Percentiles rank a stretch among this genome's conserved stretches.
Conservation (phyloP, 2,888 invertebrate species). For the Noctua fimbriata region DNA sequence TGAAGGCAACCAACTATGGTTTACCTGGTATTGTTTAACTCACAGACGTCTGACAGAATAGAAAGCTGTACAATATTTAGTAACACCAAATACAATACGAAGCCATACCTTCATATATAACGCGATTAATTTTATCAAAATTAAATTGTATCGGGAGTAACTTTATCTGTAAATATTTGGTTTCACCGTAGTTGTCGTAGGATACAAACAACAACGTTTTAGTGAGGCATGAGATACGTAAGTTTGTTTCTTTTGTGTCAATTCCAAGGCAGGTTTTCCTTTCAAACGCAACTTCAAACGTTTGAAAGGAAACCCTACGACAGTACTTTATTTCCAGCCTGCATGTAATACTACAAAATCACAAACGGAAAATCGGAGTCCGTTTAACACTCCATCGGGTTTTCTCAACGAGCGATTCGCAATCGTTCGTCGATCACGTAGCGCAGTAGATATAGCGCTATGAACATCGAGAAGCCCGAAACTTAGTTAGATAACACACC, state of each 20-base stretch:
- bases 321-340: conserved; percentile 32
- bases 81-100: conserved; percentile 7
- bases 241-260: conserved; percentile 28
- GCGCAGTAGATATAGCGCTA: conserved; percentile 24
- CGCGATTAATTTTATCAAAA: conserved; percentile 2
- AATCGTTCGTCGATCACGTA: conserved; percentile 48
- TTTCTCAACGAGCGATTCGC: conserved; percentile 34
- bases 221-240: conserved; percentile 2
- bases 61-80: conserved; percentile 41
- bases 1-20: conserved; percentile 52
- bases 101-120: background rate
- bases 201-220: conserved; percentile 20
- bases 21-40: conserved; percentile 48
- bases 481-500: conserved; percentile 42
- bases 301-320: conserved; percentile 14
- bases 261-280: conserved; percentile 23
- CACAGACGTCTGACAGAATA: conserved; percentile 30
- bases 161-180: background rate
- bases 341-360: conserved; percentile 40
- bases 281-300: conserved; percentile 31
- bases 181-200: background rate
- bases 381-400: conserved; percentile 49
- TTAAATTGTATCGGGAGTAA: background rate
- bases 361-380: conserved; percentile 41
- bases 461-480: conserved; percentile 37